Conservation (phyloP, 2,888 invertebrate species). For the Habroteleia sp. region DNA sequence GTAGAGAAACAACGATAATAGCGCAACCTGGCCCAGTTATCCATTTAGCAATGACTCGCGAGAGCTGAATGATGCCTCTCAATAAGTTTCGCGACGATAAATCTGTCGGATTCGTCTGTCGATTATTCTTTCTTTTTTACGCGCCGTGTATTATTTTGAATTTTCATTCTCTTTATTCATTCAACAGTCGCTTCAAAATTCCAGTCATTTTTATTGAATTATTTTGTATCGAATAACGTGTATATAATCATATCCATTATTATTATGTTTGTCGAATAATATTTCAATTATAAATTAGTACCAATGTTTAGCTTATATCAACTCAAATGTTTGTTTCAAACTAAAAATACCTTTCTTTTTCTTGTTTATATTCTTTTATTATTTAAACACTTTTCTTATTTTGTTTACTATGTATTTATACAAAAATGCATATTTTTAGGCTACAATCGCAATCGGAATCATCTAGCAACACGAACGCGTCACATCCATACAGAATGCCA, state of each 20-base stretch:
- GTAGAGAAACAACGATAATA: slow-evolving; percentile 70
- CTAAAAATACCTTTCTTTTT: no score
- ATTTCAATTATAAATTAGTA: no score
- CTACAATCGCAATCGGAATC: slow-evolving; percentile 78
- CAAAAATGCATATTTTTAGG: slow-evolving; percentile 67
- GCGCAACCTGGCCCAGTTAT: slow-evolving; percentile 74
- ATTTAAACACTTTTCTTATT: no score
- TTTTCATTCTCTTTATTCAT: not conserved
- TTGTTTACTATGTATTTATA: not conserved
- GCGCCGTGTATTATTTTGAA: slow-evolving; percentile 18
- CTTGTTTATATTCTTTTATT: no score
- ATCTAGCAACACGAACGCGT: slow-evolving; percentile 81
- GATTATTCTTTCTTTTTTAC: slow-evolving; percentile 13
- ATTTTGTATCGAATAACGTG: no score
- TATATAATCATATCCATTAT: no score
- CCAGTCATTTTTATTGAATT: no score
- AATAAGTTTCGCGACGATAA: slow-evolving; percentile 59
- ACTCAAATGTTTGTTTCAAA: no score
- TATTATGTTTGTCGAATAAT: no score
- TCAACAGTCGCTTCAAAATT: not conserved
- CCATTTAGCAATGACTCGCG: slow-evolving; percentile 69
- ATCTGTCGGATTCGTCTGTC: slow-evolving; percentile 37
- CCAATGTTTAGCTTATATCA: no score
- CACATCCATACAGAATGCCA: slow-evolving; percentile 87
- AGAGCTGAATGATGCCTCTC: slow-evolving; percentile 54